These are phyloP conservation scores for Smutsia temminckii DNA, from an alignment of 2,797 vertebrate species.

Conservation along the genomic window DNA sequence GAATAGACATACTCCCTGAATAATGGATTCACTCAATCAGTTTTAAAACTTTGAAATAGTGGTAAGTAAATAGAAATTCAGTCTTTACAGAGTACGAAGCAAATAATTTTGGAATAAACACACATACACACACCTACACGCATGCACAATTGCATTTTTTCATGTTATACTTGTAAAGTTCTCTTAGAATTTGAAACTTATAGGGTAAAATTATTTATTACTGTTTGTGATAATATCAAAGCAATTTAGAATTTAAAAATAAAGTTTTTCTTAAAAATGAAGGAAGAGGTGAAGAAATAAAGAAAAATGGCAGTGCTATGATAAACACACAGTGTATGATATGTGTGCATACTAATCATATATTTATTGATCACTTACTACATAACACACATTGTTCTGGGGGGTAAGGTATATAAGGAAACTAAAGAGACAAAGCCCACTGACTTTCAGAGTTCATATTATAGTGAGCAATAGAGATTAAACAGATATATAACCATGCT, in stretches of 20 bases:
- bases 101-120: not conserved
- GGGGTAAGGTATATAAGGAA: not conserved
- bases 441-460: not conserved
- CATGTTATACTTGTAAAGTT: not conserved
- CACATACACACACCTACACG: not conserved
- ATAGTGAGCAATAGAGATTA: not conserved
- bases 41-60: constrained; percentile 33
- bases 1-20: not conserved
- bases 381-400: not conserved
- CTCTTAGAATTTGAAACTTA: not conserved
- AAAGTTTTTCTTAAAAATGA: not conserved
- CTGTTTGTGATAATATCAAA: not conserved
- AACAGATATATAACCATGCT: not conserved
- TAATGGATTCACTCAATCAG: not conserved
- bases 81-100: not conserved
- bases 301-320: not conserved
- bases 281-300: not conserved
- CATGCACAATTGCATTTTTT: not conserved
- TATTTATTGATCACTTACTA: not conserved
- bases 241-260: not conserved
- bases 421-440: not conserved
- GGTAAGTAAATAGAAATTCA: not conserved
- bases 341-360: not conserved
- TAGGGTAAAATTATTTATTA: not conserved
- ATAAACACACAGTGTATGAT: not conserved